Evolutionary conservation across 2,113 vertebrate species (phyloP).

Genomic region (Phaetusa simplex): DNA sequence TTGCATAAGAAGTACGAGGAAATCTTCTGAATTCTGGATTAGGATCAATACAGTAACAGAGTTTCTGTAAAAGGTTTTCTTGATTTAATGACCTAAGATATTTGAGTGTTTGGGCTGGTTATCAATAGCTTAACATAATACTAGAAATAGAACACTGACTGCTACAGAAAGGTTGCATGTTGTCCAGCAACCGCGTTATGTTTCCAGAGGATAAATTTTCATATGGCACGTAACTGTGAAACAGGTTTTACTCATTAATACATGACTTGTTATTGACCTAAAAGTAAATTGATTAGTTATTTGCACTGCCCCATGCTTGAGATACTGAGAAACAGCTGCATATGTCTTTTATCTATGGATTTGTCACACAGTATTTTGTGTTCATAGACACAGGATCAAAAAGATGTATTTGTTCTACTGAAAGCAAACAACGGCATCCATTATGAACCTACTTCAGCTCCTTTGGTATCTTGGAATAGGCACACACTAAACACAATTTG

Average conservation of each 20-base stretch:
- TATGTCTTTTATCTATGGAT: slow-evolving; percentile 65
- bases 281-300: slow-evolving; percentile 69
- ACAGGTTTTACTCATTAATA: slow-evolving; percentile 37
- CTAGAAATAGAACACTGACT: background rate
- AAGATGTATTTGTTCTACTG: slow-evolving; percentile 72
- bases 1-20: background rate
- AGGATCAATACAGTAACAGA: background rate
- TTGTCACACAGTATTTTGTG: slow-evolving; percentile 50
- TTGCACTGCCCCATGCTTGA: slow-evolving; percentile 63
- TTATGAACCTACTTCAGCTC: slow-evolving; percentile 64
- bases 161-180: background rate
- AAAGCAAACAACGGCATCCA: slow-evolving; percentile 76
- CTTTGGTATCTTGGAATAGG: slow-evolving; percentile 75
- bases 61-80: background rate
- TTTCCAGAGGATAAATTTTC: slow-evolving; percentile 36
- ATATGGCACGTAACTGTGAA: slow-evolving; percentile 18
- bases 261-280: slow-evolving; percentile 36
- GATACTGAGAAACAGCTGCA: slow-evolving; percentile 46
- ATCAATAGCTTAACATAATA: slow-evolving; percentile 5
- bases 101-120: slow-evolving; percentile 14
- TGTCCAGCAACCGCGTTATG: slow-evolving; percentile 72
- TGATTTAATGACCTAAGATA: slow-evolving; percentile 44
- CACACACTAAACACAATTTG: slow-evolving; percentile 64
- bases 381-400: slow-evolving; percentile 25
- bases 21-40: background rate